Evolutionary conservation across 2,888 invertebrate species (phyloP).

Genomic region (Elysia crispata): DNA sequence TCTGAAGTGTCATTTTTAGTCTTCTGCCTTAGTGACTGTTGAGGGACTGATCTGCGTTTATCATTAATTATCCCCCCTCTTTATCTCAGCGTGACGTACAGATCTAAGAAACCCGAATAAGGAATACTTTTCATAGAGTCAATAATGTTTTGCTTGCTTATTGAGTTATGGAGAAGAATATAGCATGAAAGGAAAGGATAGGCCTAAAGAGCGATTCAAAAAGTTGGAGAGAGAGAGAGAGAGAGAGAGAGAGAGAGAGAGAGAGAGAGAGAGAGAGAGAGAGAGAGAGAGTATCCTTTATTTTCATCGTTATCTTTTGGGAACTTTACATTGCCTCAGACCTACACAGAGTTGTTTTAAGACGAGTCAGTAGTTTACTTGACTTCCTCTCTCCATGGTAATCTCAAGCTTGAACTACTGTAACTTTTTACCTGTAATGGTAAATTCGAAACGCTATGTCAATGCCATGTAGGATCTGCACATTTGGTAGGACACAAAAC

Average conservation of each 20-base stretch:
- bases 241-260: not conserved
- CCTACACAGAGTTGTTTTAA: too few species aligned
- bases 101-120: not conserved
- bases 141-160: not conserved
- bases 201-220: not conserved
- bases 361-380: too few species aligned
- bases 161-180: not conserved
- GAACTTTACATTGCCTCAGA: too few species aligned
- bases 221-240: constrained; percentile 10
- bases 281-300: not conserved
- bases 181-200: not conserved
- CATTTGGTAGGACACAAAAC: too few species aligned
- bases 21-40: constrained; percentile 46
- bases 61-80: not conserved
- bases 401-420: too few species aligned
- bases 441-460: too few species aligned
- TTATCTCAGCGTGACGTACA: not conserved
- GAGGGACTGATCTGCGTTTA: constrained; percentile 61
- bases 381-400: too few species aligned
- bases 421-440: too few species aligned
- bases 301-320: too few species aligned
- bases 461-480: too few species aligned
- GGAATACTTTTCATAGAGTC: not conserved
- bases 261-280: not conserved
- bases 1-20: too few species aligned